Percentiles rank a stretch among this genome's conserved stretches.
These are phyloP conservation scores for Arizona elegans DNA, from an alignment of 2,113 vertebrate genomes.

Conservation along the genomic window DNA sequence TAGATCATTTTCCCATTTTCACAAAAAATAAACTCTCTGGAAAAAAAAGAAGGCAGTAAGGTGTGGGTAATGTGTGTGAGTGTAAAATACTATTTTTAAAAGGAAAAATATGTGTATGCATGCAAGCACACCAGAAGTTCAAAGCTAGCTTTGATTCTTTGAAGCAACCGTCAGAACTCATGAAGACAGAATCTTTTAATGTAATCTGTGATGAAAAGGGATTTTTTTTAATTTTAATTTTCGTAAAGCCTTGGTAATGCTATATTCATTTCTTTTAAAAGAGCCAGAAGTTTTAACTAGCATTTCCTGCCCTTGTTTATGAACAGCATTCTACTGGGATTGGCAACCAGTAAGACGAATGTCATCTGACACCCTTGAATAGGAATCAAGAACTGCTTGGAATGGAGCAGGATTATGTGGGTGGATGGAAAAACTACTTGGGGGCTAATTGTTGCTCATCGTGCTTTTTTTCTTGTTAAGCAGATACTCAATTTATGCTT, in stretches of 20 bases:
- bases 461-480: constrained; percentile 43
- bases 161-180: constrained; percentile 46
- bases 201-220: constrained; percentile 55
- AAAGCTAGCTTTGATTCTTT: constrained; percentile 63
- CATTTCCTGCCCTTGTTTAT: constrained; percentile 50
- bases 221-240: constrained; percentile 34
- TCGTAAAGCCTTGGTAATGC: neutral
- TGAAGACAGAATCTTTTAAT: constrained; percentile 51
- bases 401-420: constrained; percentile 44
- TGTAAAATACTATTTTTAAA: constrained; percentile 56
- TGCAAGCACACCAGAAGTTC: constrained; percentile 35
- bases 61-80: constrained; percentile 32
- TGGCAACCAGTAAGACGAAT: constrained; percentile 50
- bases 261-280: constrained; percentile 28
- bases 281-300: constrained; percentile 41
- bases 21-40: constrained; percentile 49
- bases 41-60: constrained; percentile 51
- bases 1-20: constrained; percentile 46
- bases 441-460: constrained; percentile 40
- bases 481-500: constrained; percentile 19
- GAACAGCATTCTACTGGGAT: constrained; percentile 54
- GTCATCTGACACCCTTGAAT: constrained; percentile 56
- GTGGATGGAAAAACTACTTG: constrained; percentile 44
- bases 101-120: constrained; percentile 24
- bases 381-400: constrained; percentile 41